Conservation (phyloP, 2,888 invertebrate genomes). For the Smittia aterrima region DNA sequence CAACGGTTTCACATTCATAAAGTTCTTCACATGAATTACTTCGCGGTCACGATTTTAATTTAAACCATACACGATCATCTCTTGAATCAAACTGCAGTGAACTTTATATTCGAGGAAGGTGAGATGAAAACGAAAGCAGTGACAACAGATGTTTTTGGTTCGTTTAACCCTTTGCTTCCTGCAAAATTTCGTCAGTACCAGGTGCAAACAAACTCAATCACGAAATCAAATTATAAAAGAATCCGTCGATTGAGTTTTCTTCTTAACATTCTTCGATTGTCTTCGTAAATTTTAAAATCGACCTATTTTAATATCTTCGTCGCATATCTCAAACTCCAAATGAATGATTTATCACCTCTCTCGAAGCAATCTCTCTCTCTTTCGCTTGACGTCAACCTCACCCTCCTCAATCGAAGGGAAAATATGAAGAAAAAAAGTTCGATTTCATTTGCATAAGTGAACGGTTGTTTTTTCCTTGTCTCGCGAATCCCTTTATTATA, state of each 20-base stretch:
- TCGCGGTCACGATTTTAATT: slow-evolving; percentile 10
- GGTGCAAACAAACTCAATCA: too few species aligned
- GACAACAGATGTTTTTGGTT: not conserved
- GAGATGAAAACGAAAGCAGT: not conserved
- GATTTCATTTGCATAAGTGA: slow-evolving; percentile 11
- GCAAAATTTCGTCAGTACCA: too few species aligned
- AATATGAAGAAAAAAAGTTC: slow-evolving; percentile 1
- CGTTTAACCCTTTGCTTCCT: not conserved
- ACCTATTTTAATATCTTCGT: not conserved
- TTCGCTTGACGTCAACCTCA: not conserved
- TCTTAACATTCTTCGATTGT: too few species aligned
- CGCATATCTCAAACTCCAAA: not conserved
- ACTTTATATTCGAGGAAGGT: not conserved
- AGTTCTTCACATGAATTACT: not conserved
- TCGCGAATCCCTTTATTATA: too few species aligned
- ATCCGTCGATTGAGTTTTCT: too few species aligned
- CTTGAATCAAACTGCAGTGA: not conserved
- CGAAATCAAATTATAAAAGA: too few species aligned
- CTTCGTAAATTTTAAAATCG: not conserved
- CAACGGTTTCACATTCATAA: too few species aligned
- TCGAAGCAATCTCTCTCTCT: not conserved
- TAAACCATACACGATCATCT: not conserved
- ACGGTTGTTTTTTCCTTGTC: not conserved
- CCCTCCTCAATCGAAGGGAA: not conserved
- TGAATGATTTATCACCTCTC: not conserved